Conservation (phyloP, 2,113 vertebrate species). For the Nanorana parkeri region DNA sequence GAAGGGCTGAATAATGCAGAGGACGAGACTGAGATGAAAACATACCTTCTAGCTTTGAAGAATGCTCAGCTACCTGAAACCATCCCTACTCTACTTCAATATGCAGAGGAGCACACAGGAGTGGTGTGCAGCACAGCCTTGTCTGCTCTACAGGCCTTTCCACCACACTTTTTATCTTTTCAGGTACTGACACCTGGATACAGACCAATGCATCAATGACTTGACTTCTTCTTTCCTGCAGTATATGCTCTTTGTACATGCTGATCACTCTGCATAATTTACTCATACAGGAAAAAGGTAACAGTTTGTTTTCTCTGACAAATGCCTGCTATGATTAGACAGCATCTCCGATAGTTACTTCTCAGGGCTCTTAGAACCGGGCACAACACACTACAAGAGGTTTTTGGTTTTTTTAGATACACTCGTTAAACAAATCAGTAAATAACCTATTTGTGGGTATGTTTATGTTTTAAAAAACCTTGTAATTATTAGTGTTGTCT, state of each 20-base stretch:
- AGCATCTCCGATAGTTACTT: background rate
- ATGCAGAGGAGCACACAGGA: constrained; percentile 47
- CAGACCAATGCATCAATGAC: too few relatives aligned
- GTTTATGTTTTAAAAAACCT: too few relatives aligned
- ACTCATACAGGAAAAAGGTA: background rate
- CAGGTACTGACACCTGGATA: constrained; percentile 58
- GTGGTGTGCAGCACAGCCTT: background rate
- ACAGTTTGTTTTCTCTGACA: background rate
- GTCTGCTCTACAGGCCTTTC: constrained; percentile 62
- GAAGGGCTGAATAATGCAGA: constrained; percentile 47
- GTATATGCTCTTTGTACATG: background rate
- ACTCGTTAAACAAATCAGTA: too few relatives aligned
- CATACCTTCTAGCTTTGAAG: constrained; percentile 66
- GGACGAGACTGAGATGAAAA: constrained; percentile 40
- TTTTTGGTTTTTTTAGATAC: too few relatives aligned
- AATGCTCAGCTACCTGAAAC: constrained; percentile 59
- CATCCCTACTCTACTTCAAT: constrained; percentile 64
- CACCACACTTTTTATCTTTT: constrained; percentile 13
- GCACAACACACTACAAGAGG: too few relatives aligned
- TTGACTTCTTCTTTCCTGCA: background rate
- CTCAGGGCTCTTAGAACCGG: too few relatives aligned
- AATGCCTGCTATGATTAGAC: background rate
- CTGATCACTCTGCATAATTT: background rate
- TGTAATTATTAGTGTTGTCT: too few relatives aligned
- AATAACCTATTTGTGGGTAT: too few relatives aligned